Conservation (phyloP, 2,888 invertebrate species). For the Lissonota sp. region DNA sequence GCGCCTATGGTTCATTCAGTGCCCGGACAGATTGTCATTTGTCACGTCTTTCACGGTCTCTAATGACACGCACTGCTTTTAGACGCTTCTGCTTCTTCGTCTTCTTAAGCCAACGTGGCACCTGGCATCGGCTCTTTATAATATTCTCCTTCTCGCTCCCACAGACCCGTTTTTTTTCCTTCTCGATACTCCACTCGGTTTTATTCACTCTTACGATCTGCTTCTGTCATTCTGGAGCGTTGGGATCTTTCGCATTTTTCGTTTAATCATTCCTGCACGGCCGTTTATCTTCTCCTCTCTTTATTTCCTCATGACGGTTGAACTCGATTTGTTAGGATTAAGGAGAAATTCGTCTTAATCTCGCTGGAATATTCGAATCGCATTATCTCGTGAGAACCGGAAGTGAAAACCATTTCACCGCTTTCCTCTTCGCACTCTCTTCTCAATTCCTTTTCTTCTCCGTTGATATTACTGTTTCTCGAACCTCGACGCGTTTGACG, state of each 20-base stretch:
- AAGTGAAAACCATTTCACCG: conserved; percentile 39
- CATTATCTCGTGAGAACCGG: background rate
- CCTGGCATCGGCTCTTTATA: conserved; percentile 82
- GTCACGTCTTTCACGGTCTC: conserved; percentile 83
- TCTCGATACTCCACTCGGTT: conserved; percentile 24
- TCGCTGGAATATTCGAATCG: background rate
- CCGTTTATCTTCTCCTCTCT: conserved; percentile 14
- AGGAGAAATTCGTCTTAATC: conserved; percentile 61
- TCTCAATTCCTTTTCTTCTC: conserved; percentile 41
- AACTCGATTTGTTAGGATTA: conserved; percentile 83
- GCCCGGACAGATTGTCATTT: conserved; percentile 82
- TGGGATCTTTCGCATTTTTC: conserved; percentile 55
- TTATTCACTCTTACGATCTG: conserved; percentile 39
- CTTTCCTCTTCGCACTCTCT: background rate
- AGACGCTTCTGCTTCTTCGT: conserved; percentile 69
- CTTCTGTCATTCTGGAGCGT: conserved; percentile 25
- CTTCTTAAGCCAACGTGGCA: conserved; percentile 78
- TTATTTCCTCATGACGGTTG: conserved; percentile 75
- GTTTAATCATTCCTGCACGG: conserved; percentile 69
- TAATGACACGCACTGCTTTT: conserved; percentile 83
- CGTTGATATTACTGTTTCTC: background rate
- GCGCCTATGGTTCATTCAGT: conserved; percentile 82
- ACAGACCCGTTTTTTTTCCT: conserved; percentile 31
- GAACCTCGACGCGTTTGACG: too few species aligned
- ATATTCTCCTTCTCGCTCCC: conserved; percentile 61